Conservation (phyloP, 2,113 vertebrate species). For the Gadus chalcogrammus region DNA sequence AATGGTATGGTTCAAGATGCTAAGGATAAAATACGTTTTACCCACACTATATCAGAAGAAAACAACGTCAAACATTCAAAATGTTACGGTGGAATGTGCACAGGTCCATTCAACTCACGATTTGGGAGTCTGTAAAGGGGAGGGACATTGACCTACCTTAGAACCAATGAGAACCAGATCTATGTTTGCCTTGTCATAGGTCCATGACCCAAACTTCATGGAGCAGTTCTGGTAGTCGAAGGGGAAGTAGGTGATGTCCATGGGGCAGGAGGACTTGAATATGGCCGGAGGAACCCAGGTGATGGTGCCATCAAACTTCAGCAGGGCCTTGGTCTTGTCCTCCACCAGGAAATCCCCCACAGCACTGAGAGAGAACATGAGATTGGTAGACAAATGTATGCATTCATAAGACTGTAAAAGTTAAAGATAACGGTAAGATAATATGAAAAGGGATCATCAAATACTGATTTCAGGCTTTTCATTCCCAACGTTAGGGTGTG, state of each 20-base stretch:
- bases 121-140: no score
- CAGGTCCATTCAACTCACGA: no score
- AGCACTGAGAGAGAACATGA: conserved; percentile 69
- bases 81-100: no score
- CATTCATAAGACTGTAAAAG: conserved; percentile 17
- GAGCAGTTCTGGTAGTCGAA: conserved; percentile 98
- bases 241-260: conserved; percentile 97
- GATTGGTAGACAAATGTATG: neutral
- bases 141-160: conserved; percentile 82
- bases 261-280: conserved; percentile 95
- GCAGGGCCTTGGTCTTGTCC: conserved; percentile 89
- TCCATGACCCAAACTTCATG: conserved; percentile 96
- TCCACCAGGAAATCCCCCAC: conserved; percentile 91
- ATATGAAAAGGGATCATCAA: neutral
- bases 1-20: no score
- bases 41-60: neutral
- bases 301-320: conserved; percentile 86
- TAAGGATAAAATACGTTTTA: no score
- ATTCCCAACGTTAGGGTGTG: no score
- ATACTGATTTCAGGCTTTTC: no score
- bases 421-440: conserved; percentile 16
- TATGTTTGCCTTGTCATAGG: conserved; percentile 94
- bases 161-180: conserved; percentile 90
- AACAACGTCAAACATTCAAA: neutral
- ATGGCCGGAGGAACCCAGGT: conserved; percentile 92